Evolutionary conservation across 2,888 invertebrate species (phyloP).

Genomic region (Agonopterix arenella): DNA sequence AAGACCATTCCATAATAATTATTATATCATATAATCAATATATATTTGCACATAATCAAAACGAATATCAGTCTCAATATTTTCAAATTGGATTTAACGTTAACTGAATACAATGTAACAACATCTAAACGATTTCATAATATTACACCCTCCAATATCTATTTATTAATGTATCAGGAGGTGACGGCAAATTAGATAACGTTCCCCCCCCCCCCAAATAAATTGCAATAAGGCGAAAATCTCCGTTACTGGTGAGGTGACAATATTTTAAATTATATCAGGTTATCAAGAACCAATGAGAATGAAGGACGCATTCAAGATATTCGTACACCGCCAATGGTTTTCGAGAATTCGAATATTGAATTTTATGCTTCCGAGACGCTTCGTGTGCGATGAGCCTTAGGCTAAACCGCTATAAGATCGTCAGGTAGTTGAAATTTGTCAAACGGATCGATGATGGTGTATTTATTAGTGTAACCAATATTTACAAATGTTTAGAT

Average conservation of each 20-base stretch:
- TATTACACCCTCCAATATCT: slow-evolving; percentile 40
- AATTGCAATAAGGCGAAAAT: slow-evolving; percentile 66
- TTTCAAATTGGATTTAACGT: too few relatives aligned
- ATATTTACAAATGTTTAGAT: too few relatives aligned
- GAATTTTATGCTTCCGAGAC: slow-evolving; percentile 30
- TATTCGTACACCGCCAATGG: slow-evolving; percentile 6
- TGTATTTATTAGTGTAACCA: too few relatives aligned
- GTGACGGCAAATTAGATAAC: slow-evolving; percentile 61
- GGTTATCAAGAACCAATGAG: slow-evolving; percentile 57
- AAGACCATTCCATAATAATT: background rate
- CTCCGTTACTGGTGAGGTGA: slow-evolving; percentile 47
- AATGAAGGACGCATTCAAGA: slow-evolving; percentile 16
- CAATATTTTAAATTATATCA: slow-evolving; percentile 72
- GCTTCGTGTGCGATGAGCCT: background rate
- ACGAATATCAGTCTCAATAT: too few relatives aligned
- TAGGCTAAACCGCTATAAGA: background rate
- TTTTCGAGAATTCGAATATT: slow-evolving; percentile 39
- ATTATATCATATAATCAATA: background rate
- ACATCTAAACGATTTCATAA: slow-evolving; percentile 3
- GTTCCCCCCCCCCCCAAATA: slow-evolving; percentile 62
- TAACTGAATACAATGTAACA: background rate
- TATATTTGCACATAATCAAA: too few relatives aligned
- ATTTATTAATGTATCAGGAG: slow-evolving; percentile 55
- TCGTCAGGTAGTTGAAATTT: too few relatives aligned
- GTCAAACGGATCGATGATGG: too few relatives aligned